Percentiles rank a stretch among this genome's conserved stretches.
These are phyloP conservation scores for Oreohelix idahoensis DNA, from an alignment of 1,140 invertebrate genomes.

Conservation along the genomic window DNA sequence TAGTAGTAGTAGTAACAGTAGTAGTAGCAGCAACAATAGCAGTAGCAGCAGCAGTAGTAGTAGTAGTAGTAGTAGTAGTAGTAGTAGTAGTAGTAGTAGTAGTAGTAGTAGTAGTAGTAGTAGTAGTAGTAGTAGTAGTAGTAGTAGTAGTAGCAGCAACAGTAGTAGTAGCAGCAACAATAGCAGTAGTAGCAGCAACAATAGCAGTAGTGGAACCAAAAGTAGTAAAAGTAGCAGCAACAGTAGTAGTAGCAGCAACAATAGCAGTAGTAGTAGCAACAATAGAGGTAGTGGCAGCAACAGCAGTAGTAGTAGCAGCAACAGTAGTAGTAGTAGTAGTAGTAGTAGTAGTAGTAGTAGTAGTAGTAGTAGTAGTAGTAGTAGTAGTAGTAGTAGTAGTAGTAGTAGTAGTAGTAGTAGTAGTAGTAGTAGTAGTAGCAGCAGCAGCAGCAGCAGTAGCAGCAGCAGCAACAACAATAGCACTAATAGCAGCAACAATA, in stretches of 20 bases:
- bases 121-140: conserved; percentile 14
- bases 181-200: neutral
- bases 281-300: conserved; percentile 1
- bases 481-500: no score
- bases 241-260: conserved; percentile 2
- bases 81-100: no score
- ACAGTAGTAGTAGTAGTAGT: no score
- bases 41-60: neutral
- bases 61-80: no score
- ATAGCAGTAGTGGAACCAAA: neutral
- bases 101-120: conserved; percentile 22
- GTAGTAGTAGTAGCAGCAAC: no score
- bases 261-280: conserved; percentile 11
- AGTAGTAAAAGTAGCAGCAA: conserved; percentile 6
- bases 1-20: no score
- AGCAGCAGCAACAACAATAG: no score
- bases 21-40: no score
- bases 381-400: conserved; percentile 24
- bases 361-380: neutral
- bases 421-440: neutral
- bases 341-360: no score
- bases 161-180: neutral
- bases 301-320: conserved; percentile 13
- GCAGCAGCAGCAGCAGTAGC: no score
- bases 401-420: conserved; percentile 25